Conservation (phyloP, 2,888 invertebrate genomes). For the Rutpela maculata region DNA sequence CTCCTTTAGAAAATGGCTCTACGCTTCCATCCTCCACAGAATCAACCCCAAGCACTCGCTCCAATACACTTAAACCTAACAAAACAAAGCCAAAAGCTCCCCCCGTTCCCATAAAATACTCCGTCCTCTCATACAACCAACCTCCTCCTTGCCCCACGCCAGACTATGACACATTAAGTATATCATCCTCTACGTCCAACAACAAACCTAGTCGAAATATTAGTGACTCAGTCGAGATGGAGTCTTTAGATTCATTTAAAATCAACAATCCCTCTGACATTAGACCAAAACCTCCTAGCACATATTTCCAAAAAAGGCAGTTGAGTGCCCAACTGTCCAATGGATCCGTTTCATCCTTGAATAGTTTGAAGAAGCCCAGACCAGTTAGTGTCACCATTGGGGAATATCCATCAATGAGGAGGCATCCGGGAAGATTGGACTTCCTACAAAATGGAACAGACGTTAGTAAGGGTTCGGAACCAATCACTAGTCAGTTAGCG, state of each 20-base stretch:
- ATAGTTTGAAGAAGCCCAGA: conserved; percentile 71
- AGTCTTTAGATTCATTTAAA: conserved; percentile 85
- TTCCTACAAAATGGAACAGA: conserved; percentile 76
- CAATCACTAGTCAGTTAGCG: conserved; percentile 81
- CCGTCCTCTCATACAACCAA: conserved; percentile 68
- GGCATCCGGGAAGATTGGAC: conserved; percentile 84
- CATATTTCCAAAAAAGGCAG: conserved; percentile 77
- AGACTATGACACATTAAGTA: conserved; percentile 75
- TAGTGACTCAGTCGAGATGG: conserved; percentile 82
- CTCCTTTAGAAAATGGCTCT: conserved; percentile 51
- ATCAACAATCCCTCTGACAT: conserved; percentile 80
- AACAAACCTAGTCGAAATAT: conserved; percentile 56
- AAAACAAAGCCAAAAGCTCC: conserved; percentile 68
- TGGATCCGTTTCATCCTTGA: conserved; percentile 55
- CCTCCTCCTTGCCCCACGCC: conserved; percentile 76
- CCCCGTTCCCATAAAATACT: conserved; percentile 71
- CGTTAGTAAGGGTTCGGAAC: conserved; percentile 66
- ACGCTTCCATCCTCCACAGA: conserved; percentile 17
- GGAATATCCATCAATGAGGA: conserved; percentile 79
- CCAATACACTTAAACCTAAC: conserved; percentile 59
- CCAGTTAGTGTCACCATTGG: conserved; percentile 84
- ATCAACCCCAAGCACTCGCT: conserved; percentile 45
- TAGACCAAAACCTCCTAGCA: conserved; percentile 81
- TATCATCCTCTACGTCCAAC: conserved; percentile 66
- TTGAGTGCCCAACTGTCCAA: conserved; percentile 63